Evolutionary conservation across 2,797 vertebrate genomes (phyloP), one percentile per base, ranked within the genome.

Genomic region (Acipenser transmontanus): DNA sequence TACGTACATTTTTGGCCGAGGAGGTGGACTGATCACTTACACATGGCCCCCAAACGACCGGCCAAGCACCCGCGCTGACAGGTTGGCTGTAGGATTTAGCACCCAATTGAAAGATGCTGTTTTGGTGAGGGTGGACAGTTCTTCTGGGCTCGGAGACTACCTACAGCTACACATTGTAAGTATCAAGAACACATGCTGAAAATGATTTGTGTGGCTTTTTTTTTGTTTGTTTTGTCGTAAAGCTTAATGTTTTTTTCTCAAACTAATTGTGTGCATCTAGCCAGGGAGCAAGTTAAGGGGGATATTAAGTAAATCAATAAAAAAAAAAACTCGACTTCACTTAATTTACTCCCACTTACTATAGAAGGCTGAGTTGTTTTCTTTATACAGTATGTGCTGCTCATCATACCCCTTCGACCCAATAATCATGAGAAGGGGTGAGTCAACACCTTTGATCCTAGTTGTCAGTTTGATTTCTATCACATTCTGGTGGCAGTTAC

Each of bases 91-190:
- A 76, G 97, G 97, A 61, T 99, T 99, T 90, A 98, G 95, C 86
- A 97, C 96, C 2, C 94, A 97, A 76, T 93, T 95, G 70, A 97
- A 95, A 77, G 96, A 98, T 73, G 95, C 97, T 0, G 89, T 98
- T 50, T 80, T 99, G 87, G 95, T 99, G 74, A 89, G 95, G 73
- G 97, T 99, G 88, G 95, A 98, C 82, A 99, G 97, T 83, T 95
- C 97, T 73, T 91, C 94, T 71, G 96, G 96, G 79, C 91, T 99
- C 1, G 97, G 96, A 75, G 97, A 99, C 86, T 99, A 97, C 85
- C 82, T 99, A 84, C 96, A 98, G 81, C 95, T 99, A 13, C 96
- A 98, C 71, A 98, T 99, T 61, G 97, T 99, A 92, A 98, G 97
- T 98, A 78, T 7, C 4, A 0, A 0, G 12, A 73, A 54, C 49